Evolutionary conservation across 2,113 vertebrate species (phyloP), one percentile per base, ranked within the genome.

Genomic region (Neodon shergylaensis): DNA sequence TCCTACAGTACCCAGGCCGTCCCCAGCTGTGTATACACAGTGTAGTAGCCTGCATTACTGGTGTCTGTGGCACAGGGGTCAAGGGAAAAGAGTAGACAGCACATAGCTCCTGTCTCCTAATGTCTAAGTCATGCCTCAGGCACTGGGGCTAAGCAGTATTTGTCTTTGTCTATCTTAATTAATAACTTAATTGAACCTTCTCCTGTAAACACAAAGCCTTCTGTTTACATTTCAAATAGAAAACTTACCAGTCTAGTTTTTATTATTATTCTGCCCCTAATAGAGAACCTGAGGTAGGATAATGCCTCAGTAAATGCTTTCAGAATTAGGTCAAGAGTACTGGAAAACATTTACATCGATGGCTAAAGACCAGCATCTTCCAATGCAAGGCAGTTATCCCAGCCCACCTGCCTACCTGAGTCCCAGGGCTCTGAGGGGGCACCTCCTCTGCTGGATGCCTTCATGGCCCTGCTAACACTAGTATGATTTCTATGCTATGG

Each of bases 161-260:
- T 96, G 94, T 85, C 73, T 94, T 92, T 88, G 22, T 82, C 70
- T 92, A n/a, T 73, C 72, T 1, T 19, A 77, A 58, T 58, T 58
- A 61, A 96, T 14, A 52, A 95, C 92, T 96, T 94, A 90, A 95
- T 92, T 28, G 22, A 22, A 95, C 72, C 81, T 90, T 92, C 39
- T 47, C 22, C 87, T 88, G 8, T 49, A 93, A 92, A 96, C 19
- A 63, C 94, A 91, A 95, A 96, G 90, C 91, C 90, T 70, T 88
- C 66, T 96, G 88, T 96, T 97, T 90, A 96, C 85, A 93, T 91
- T 92, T 96, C 94, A 96, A 90, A 94, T 93, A 90, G n/a, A 91
- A 96, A 85, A 94, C 95, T 85, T 96, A 88, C n/a, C 68, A 49
- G 87, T 90, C 95, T 88, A n/a, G 65, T 96, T 94, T 97, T 95